phyloP scores from a whole-genome alignment of 2,113 vertebrate species.

The Syngnathus typhle region DNA sequence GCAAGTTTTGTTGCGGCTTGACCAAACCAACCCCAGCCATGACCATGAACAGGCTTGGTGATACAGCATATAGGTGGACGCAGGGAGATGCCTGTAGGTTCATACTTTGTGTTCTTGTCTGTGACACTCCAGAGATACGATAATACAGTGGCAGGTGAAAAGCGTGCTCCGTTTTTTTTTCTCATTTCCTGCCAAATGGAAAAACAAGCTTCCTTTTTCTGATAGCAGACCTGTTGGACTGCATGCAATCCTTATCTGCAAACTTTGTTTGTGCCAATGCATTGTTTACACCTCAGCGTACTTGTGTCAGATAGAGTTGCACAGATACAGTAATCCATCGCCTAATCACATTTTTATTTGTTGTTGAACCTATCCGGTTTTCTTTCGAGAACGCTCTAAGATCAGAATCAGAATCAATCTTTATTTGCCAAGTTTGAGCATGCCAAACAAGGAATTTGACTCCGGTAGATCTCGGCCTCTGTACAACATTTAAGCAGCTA shows the following conservation, averaged over 20 bases:
- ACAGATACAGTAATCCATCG: not conserved
- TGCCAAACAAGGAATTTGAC: too few species aligned
- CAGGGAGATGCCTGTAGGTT: not conserved
- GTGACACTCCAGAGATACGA: not conserved
- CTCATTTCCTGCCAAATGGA: not conserved
- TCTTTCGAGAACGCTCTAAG: not conserved
- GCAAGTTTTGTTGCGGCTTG: not conserved
- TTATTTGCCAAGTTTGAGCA: too few species aligned
- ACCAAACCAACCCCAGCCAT: not conserved
- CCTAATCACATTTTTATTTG: not conserved
- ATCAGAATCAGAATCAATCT: too few species aligned
- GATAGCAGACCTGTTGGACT: constrained; percentile 10
- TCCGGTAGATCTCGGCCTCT: too few species aligned
- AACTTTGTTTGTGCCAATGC: not conserved
- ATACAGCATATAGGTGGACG: not conserved
- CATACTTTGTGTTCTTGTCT: not conserved
- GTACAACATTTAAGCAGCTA: too few species aligned
- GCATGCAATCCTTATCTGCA: constrained; percentile 2
- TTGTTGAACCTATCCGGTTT: not conserved
- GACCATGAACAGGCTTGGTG: not conserved
- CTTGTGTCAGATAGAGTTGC: not conserved
- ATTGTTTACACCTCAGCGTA: not conserved
- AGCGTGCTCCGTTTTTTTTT: not conserved
- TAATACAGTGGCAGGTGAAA: not conserved
- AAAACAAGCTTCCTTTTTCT: not conserved